phyloP scores from a whole-genome alignment of 1,140 invertebrate species.

The Drosophila nebulosa region DNA sequence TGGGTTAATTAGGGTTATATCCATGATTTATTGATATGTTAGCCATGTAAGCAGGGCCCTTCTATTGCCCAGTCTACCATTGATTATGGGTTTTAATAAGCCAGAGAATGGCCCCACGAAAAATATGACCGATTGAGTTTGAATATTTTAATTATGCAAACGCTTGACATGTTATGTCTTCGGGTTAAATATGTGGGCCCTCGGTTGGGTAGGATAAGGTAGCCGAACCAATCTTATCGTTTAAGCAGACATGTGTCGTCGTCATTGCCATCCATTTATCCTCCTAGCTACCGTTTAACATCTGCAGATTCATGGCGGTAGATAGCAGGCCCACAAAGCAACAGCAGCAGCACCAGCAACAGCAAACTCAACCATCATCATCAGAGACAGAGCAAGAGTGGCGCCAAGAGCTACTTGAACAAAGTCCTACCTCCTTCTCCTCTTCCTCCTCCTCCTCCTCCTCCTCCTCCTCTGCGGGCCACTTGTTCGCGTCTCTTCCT shows the following conservation, averaged over 20 bases:
- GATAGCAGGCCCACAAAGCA: conserved; percentile 47
- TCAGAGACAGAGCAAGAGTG: conserved; percentile 18
- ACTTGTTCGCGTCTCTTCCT: conserved; percentile 58
- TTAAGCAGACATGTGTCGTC: conserved; percentile 53
- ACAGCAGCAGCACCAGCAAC: not conserved
- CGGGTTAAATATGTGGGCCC: not conserved
- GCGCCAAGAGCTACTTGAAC: conserved; percentile 53
- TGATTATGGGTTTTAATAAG: conserved; percentile 63
- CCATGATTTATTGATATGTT: conserved; percentile 72
- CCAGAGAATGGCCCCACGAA: conserved; percentile 30
- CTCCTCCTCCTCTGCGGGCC: conserved; percentile 8
- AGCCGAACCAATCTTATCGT: conserved; percentile 46
- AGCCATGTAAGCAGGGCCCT: conserved; percentile 17
- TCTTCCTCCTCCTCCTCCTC: not conserved
- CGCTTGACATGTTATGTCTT: conserved; percentile 1
- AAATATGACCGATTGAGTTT: not conserved
- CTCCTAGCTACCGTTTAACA: conserved; percentile 51
- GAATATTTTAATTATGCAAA: conserved; percentile 2
- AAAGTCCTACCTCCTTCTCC: not conserved
- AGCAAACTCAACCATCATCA: not conserved
- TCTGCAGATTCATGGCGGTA: conserved; percentile 48
- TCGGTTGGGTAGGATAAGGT: not conserved
- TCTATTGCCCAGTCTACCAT: conserved; percentile 20
- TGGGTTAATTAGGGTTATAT: conserved; percentile 70
- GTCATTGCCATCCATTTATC: conserved; percentile 25